Evolutionary conservation across 2,797 vertebrate genomes (phyloP), one percentile per base, ranked within the genome.

Genomic region (Hoplostethus atlanticus): DNA sequence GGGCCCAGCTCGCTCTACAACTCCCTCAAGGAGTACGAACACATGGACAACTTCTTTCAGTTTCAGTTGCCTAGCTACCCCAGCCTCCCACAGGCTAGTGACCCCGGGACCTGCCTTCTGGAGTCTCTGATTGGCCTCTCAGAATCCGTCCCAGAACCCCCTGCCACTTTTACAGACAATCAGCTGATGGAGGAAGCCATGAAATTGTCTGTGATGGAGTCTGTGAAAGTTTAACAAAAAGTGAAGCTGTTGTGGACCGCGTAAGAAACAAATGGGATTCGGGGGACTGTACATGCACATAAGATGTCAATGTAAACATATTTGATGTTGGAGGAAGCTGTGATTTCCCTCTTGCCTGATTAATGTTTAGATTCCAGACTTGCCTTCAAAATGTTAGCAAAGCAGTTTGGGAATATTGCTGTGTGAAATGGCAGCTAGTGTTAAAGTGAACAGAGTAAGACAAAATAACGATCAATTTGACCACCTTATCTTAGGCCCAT

Each of bases 61-160:
- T 95, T 96, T 84, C 97, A 97, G 90, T 90, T 96, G 91, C 95
- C 95, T 85, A 96, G 94, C 69, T 95, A 96, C 72, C 93, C 95
- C 6, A 95, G 94, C 75, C 92, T 96, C 78, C 92, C 96, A 0
- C 93, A 95, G 57, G 86, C 95, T 0, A 90, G 85, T 28, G 98
- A 99, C 84, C 86, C 95, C 0, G 94, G 95, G 72, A 91, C 94
- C 47, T 97, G 97, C 90, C 96, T 99, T 80, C 91, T 99, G 79
- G 98, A 99, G 90, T 97, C 98, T 1, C 94, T 99, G 76, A 95
- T 99, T 1, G 96, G 97, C 83, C 92, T 97, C 81, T 96, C 97
- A 0, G 98, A 99, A 91, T 96, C 96, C 0, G 90, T 96, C 69
- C 94, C 96, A 0, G 97, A 98, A 79, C 95, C 94, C 66, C 95